Evolutionary conservation across 1,140 invertebrate genomes (phyloP), one percentile per base, ranked within the genome.

Genomic region (Drosophila carrolli): DNA sequence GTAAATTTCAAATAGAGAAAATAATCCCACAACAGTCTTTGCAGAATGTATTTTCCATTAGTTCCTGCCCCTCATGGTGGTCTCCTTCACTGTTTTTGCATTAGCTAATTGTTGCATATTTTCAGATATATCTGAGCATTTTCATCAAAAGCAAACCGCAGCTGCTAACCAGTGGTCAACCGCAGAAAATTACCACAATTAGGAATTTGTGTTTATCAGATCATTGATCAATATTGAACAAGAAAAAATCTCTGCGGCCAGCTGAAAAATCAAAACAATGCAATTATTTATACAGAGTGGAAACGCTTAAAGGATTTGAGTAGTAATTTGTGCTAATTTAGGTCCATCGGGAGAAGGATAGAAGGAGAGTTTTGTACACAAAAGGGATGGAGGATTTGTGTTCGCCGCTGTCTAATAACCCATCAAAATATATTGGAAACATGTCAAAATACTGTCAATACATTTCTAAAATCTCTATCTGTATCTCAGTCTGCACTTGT

Each of bases 401-500:
- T 50, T 65, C 54, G 50, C 66, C 71, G 62, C 62, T 80, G 51
- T 56, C 56, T 81, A 70, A 81, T 59, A 62, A 56, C 63, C 71
- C 59, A 81, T 56, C 63, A 82, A 82, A 78, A 82, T 79, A 57
- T 72, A 76, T 48, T 67, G 57, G 60, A 76, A 84, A 83, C 65
- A 84, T 75, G 81, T 85, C 81, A 85, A 85, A 85, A 85, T 77
- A 85, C 81, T 85, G 81, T 84, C 81, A 74, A 81, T 81, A 66
- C 54, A 65, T 81, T 59, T 81, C 32, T 46, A 32, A 55, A 60
- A 65, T 75, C 68, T 44, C 53, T 43, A 27, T 16, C 19, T 23
- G 29, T 43, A 46, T 65, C 32, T 46, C 19, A 27, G n/a, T 43
- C 50, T 72, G 81, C 81, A 85, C 81, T 85, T 85, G 77, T 86